A percentile compares a stretch with the other conserved stretches of the same genome.
These are phyloP conservation scores for Aepyceros melampus DNA, from an alignment of 2,113 vertebrate genomes.

Conservation along the genomic window DNA sequence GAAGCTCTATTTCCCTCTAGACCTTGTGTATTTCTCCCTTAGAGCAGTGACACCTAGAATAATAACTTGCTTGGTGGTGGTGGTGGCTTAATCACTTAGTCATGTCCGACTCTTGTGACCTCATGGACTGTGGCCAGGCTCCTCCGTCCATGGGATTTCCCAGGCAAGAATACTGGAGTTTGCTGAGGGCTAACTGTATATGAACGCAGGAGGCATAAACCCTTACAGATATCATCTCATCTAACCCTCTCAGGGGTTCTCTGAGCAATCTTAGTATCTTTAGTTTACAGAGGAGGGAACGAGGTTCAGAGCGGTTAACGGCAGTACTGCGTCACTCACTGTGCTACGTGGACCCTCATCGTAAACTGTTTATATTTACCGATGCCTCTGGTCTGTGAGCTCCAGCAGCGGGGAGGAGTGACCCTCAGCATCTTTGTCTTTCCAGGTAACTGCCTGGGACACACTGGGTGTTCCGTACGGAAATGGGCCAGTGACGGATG, in stretches of 20 bases:
- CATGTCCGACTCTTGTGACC: not conserved
- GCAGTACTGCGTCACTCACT: accelerated
- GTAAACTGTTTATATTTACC: too few species aligned
- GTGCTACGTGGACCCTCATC: accelerated
- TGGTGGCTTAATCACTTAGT: not conserved
- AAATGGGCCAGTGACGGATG: not conserved
- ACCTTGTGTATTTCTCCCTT: not conserved
- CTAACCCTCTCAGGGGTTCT: not conserved
- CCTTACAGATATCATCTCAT: not conserved
- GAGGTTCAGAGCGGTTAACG: not conserved
- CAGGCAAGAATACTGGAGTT: not conserved
- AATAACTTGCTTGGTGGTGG: not conserved
- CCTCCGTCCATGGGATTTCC: not conserved
- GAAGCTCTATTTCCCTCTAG: not conserved
- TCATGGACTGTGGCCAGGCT: not conserved
- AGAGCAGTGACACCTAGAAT: not conserved
- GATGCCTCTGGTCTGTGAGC: not conserved
- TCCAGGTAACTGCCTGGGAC: not conserved
- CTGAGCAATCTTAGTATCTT: not conserved
- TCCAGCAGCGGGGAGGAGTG: accelerated
- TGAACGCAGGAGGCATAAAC: not conserved
- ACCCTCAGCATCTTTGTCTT: not conserved
- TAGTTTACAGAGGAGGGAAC: not conserved
- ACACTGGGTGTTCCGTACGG: accelerated
- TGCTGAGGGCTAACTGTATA: accelerated